Base-by-base conservation (phyloP, 2,888 invertebrate genomes). In the Agrochola litura region DNA sequence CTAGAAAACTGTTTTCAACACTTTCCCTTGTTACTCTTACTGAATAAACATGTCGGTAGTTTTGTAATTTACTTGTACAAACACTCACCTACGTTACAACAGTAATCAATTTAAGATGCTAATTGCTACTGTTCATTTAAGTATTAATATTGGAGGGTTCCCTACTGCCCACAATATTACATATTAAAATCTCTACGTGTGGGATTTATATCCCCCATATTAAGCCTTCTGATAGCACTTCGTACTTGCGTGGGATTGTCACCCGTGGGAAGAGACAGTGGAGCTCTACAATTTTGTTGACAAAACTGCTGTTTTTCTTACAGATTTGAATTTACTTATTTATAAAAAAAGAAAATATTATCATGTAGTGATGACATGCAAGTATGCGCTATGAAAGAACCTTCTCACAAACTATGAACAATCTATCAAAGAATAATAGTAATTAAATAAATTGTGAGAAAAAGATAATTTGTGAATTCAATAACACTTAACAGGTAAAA, bases 141-240 rank as follows among this genome's bases (percentile, higher is more conserved):
- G 19, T 69, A 54, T 30, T 54, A 12, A 41, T 46, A 60, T 14
- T 14, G 9, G 10, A 56, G n/a, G 14, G 1, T 22, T 22, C n/a
- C n/a, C 14, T 41, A 63, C 16, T 64, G 10, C 49, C 52, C 22
- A 76, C 82, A 14, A 37, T 2, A 58, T 82, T 41, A 25, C 3
- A 43, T 76, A 76, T 64, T 56, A n/a, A 25, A 79, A 67, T 64
- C 58, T 37, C 12, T 58, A 5, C 19, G 25, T 58, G 25, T 64
- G 22, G 37, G 52, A 37, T 37, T 22, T 5, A 25, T 46, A 22
- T 19, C 19, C 22, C 6, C 22, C 16, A 25, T 66, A 41, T 12
- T 60, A 56, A 74, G 30, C 54, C 41, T 56, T 49, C 30, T 61
- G 54, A 16, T 58, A 52, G n/a, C 30, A 9, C 30, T 43, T 37